Conservation (phyloP, 2,797 vertebrate species). For the Xiphorhynchus erythropygius region DNA sequence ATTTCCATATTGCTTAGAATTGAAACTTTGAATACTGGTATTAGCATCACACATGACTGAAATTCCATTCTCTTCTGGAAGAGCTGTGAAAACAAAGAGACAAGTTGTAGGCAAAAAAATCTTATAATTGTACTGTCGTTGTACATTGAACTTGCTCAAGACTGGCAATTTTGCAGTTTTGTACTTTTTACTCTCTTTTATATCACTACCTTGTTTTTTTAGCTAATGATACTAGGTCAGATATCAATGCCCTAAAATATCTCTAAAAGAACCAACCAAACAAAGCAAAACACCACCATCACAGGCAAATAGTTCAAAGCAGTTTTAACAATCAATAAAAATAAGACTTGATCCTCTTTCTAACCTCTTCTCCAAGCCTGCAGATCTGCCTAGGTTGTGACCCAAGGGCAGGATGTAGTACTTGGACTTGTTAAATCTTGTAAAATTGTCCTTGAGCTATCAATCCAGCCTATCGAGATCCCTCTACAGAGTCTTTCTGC, state of each 20-base stretch:
- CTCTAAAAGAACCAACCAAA: background rate
- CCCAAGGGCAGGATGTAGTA: background rate
- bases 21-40: background rate
- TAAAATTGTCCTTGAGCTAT: background rate
- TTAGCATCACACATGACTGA: background rate
- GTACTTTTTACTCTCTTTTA: background rate
- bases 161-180: background rate
- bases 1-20: background rate
- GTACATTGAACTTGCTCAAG: background rate
- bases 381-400: background rate
- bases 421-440: background rate
- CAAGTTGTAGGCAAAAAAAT: background rate
- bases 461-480: background rate
- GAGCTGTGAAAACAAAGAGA: background rate
- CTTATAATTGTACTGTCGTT: background rate
- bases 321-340: background rate
- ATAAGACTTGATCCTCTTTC: background rate
- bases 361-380: background rate
- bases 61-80: background rate
- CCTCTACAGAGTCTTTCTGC: background rate
- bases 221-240: background rate
- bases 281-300: accelerated
- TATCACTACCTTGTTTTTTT: background rate
- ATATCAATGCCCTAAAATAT: background rate
- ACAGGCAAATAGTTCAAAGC: background rate